phyloP scores from a whole-genome alignment of 2,888 invertebrate species.

The Cataglyphis cursor region DNA sequence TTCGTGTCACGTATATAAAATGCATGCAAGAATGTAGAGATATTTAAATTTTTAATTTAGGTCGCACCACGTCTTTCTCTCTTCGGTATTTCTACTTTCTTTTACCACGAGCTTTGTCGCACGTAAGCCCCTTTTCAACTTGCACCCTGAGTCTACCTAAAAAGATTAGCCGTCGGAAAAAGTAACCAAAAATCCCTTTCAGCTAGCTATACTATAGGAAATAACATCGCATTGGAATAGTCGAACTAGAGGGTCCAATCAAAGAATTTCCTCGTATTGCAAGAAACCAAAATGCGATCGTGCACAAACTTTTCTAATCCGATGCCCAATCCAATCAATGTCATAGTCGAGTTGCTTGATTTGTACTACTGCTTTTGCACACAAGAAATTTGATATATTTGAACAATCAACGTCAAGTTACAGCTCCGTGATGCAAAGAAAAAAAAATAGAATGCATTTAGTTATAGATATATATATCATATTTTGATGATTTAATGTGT shows the following conservation, averaged over 20 bases:
- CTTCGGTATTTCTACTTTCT: not conserved
- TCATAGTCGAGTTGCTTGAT: not conserved
- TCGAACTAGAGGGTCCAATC: slow-evolving; percentile 18
- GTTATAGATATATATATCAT: not conserved
- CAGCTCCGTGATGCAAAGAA: not conserved
- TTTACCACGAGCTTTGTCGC: slow-evolving; percentile 15
- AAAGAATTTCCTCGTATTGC: slow-evolving; percentile 19
- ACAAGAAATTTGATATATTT: not conserved
- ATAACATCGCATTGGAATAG: slow-evolving; percentile 15
- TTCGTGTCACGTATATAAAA: not conserved
- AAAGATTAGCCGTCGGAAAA: slow-evolving; percentile 38
- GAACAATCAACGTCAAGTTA: not conserved
- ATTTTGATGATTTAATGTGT: not conserved
- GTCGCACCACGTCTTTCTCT: not conserved
- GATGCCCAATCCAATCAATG: slow-evolving; percentile 5
- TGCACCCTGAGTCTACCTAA: slow-evolving; percentile 1
- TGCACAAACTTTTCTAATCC: slow-evolving; percentile 26
- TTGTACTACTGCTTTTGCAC: slow-evolving; percentile 1
- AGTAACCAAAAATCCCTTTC: slow-evolving; percentile 34
- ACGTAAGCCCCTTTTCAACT: slow-evolving; percentile 37
- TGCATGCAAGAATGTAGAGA: not conserved
- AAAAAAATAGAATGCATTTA: not conserved
- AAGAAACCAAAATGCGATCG: slow-evolving; percentile 10
- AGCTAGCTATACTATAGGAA: not conserved
- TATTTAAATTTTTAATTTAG: slow-evolving; percentile 47